Conservation (phyloP, 2,113 vertebrate genomes). For the Cyprinodon brontotheroides region DNA sequence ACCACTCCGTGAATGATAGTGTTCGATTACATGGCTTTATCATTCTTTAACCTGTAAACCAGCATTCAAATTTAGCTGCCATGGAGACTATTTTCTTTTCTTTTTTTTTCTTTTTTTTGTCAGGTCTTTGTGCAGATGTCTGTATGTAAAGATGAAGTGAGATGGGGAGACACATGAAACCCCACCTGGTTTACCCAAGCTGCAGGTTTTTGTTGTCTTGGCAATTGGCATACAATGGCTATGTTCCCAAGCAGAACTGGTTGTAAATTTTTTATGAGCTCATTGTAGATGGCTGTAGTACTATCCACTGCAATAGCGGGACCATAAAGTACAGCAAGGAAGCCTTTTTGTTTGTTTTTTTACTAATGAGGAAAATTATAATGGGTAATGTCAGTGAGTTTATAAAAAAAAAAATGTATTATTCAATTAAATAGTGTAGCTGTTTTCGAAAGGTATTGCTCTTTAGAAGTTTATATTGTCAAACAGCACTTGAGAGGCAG, state of each 20-base stretch:
- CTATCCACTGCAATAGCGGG: neutral
- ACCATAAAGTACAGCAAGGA: neutral
- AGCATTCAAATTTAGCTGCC: conserved; percentile 34
- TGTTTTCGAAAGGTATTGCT: neutral
- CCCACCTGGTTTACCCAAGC: neutral
- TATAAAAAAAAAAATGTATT: neutral
- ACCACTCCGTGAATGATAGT: neutral
- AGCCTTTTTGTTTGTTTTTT: neutral
- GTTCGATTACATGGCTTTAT: neutral
- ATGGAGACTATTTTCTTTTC: conserved; percentile 5
- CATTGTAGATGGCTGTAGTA: neutral
- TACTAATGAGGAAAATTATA: neutral
- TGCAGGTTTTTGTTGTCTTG: neutral
- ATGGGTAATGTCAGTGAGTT: neutral
- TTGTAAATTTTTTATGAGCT: neutral
- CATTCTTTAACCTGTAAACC: conserved; percentile 17
- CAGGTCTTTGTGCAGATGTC: neutral
- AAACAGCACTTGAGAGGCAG: neutral
- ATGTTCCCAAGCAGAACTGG: neutral
- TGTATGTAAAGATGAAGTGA: neutral
- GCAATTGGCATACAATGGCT: neutral
- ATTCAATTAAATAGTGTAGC: neutral
- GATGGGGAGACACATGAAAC: neutral
- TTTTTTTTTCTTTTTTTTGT: neutral
- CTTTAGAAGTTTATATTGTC: neutral